These are phyloP conservation scores for Rhagium mordax DNA, from an alignment of 2,888 invertebrate species.

Conservation along the genomic window DNA sequence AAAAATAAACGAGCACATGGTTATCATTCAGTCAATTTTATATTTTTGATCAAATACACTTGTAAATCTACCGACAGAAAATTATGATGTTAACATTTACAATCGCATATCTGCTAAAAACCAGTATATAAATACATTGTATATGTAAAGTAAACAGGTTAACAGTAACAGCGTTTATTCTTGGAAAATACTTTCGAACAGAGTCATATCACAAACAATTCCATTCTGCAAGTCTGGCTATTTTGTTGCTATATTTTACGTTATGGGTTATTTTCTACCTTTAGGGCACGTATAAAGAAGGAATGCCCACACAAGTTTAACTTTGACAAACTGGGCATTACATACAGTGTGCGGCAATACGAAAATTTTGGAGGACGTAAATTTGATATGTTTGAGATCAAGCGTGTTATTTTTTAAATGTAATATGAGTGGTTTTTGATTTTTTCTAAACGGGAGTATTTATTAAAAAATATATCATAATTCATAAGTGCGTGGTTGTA, in stretches of 20 bases:
- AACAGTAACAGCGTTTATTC: slow-evolving; percentile 28
- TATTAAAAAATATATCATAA: too few relatives aligned
- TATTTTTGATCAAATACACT: too few relatives aligned
- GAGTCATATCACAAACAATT: slow-evolving; percentile 16
- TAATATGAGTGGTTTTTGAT: too few relatives aligned
- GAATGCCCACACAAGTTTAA: neutral
- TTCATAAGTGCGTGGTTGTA: too few relatives aligned
- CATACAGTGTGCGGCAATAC: too few relatives aligned
- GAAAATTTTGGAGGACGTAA: too few relatives aligned
- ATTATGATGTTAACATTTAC: neutral
- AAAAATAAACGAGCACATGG: too few relatives aligned
- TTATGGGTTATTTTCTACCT: slow-evolving; percentile 1
- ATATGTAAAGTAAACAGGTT: slow-evolving; percentile 17
- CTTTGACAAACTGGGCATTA: neutral
- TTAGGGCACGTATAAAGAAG: neutral
- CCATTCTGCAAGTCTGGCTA: slow-evolving; percentile 1
- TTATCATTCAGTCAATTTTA: too few relatives aligned
- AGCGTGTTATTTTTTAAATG: too few relatives aligned
- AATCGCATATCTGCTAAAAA: slow-evolving; percentile 2
- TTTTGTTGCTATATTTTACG: slow-evolving; percentile 8
- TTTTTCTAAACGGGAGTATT: too few relatives aligned
- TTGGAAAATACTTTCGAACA: slow-evolving; percentile 19
- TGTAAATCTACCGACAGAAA: neutral
- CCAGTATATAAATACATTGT: slow-evolving; percentile 20
- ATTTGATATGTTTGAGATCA: too few relatives aligned